These are phyloP conservation scores for Eira barbara DNA, from an alignment of 2,113 vertebrate species.

Conservation along the genomic window DNA sequence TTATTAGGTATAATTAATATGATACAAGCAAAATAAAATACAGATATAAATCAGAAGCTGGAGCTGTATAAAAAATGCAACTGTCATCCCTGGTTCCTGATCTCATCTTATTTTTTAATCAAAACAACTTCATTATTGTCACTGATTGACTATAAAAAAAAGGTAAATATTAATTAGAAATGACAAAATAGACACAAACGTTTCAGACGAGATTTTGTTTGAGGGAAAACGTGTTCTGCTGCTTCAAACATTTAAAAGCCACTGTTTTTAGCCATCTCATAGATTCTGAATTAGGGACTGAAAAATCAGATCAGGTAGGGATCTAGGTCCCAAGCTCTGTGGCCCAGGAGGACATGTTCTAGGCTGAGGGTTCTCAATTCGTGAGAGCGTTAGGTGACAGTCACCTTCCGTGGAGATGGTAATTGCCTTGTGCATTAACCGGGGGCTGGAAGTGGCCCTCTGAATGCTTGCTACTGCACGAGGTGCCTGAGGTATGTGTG, in stretches of 20 bases:
- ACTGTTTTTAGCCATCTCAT: neutral
- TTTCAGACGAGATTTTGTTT: neutral
- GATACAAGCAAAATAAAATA: neutral
- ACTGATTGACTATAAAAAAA: neutral
- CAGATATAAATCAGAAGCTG: neutral
- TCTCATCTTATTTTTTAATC: slow-evolving; percentile 33
- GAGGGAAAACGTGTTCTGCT: neutral
- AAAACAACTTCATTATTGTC: slow-evolving; percentile 38
- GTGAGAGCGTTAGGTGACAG: neutral
- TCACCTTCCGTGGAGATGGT: neutral
- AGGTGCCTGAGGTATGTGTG: neutral
- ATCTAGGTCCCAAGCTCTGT: neutral
- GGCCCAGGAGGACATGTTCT: neutral
- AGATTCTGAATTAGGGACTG: neutral
- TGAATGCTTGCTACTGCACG: neutral
- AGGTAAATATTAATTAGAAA: slow-evolving; percentile 29
- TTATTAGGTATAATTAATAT: neutral
- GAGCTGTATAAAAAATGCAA: neutral
- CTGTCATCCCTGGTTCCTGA: neutral
- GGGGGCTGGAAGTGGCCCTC: neutral
- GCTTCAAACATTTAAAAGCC: neutral
- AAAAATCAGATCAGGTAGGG: neutral
- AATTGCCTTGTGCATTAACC: neutral
- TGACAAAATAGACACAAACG: neutral
- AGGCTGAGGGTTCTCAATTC: neutral